A percentile compares a stretch with the other conserved stretches of the same genome.
These are phyloP conservation scores for Peromyscus californicus DNA, from an alignment of 2,113 vertebrate species.

Conservation along the genomic window DNA sequence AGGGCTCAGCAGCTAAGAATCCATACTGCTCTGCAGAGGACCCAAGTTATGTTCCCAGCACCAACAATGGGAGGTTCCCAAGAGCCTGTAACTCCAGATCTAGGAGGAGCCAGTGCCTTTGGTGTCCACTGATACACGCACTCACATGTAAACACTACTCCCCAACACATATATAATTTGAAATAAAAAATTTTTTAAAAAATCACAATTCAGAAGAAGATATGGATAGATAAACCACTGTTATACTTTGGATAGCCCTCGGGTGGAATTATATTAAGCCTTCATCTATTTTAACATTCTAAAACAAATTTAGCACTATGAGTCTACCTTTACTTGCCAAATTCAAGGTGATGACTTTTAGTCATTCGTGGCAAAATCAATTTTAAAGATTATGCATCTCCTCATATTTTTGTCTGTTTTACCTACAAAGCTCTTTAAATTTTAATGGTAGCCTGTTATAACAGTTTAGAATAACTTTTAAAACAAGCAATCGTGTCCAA, in stretches of 20 bases:
- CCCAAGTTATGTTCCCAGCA: neutral
- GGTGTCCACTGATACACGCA: neutral
- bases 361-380: neutral
- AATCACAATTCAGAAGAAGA: neutral
- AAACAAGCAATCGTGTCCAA: slow-evolving; percentile 34
- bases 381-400: slow-evolving; percentile 1
- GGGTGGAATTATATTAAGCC: slow-evolving; percentile 3
- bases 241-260: neutral
- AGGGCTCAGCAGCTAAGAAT: neutral
- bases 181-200: neutral
- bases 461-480: slow-evolving; percentile 45
- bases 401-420: slow-evolving; percentile 36
- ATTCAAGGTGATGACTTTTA: slow-evolving; percentile 22
- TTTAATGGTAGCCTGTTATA: slow-evolving; percentile 13
- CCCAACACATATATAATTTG: neutral
- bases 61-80: neutral
- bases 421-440: slow-evolving; percentile 20
- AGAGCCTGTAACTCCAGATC: neutral
- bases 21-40: neutral
- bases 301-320: slow-evolving; percentile 51
- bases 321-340: slow-evolving; percentile 20
- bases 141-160: neutral
- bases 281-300: slow-evolving; percentile 24
- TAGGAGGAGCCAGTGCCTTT: neutral
- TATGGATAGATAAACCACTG: neutral